Evolutionary conservation across 2,113 vertebrate species (phyloP), one percentile per base, ranked within the genome.

Genomic region (Upupa epops): DNA sequence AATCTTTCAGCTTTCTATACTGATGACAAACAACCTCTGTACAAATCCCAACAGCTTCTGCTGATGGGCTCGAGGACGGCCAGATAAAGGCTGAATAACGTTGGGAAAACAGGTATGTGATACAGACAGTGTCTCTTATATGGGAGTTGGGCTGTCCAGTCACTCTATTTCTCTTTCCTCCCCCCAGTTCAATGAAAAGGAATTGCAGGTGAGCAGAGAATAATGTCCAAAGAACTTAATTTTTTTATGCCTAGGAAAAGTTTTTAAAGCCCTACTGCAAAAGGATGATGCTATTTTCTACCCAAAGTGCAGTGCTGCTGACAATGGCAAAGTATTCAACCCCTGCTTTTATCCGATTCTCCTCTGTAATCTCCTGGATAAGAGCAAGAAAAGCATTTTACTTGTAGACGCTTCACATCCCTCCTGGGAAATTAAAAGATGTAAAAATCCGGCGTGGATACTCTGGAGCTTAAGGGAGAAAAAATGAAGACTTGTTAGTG

Each of bases 361-460:
- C 66, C 28, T 86, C 76, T 75, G 61, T 95, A 95, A 86, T 86
- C 70, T 93, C 83, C 36, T 2, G 13, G 69, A 90, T 88, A 90
- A 95, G 40, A 86, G 86, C 79, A 89, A 95, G 94, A 24, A 90
- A 93, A 94, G 45, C 52, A 42, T 88, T 92, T 93, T 87, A 84
- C 72, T 93, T 68, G 18, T 78, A 82, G 92, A 70, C 60, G 78
- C 51, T 88, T 86, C 77, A 65, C 83, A 86, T 92, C 63, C 52
- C 83, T 75, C 65, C 73, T 75, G 80, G 70, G 94, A 93, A 94
- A 96, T 86, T 95, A 94, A 88, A 91, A 91, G 65, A 78, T 79
- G 64, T 24, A 87, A 80, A 94, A 91, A 74, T 83, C 77, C 46
- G 31, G 73, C 22, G 29, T 61, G 88, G 42, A 65, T 72, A 60